Evolutionary conservation across 2,888 invertebrate species (phyloP), one percentile per base, ranked within the genome.

Genomic region (Dichetophora obliterata): DNA sequence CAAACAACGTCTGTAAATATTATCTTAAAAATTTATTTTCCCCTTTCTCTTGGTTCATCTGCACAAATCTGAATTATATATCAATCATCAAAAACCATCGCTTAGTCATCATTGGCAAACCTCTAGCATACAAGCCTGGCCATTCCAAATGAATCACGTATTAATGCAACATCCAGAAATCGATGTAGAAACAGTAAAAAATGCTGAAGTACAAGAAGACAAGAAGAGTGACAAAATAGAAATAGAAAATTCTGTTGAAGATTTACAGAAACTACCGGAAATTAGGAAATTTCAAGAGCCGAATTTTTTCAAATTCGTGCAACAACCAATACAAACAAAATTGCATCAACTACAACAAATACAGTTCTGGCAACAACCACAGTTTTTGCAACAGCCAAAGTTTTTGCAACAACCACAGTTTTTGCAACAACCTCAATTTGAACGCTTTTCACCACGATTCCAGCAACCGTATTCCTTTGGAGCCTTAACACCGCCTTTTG

Each of bases 71-170:
- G 24, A 22, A 27, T 8, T 22, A 22, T 9, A 11, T 76, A 77
- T 50, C 75, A 75, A 59, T 75, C 75, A 65, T 50, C 75, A 65
- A 50, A 69, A 66, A 22, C 50, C 48, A 27, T 24, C 57, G 2
- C 9, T n/a, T 71, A 48, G 24, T 3, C 34, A 8, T 71, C 34
- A 84, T 81, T 87, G 89, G 88, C 85, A 84, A 80, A 85, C 85
- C 71, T 78, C 86, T 76, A 86, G 83, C 78, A 70, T 88, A 50
- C 84, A 85, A 77, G 77, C 82, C 66, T 89, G 89, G 89, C 87
- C 88, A 16, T 16, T 59, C 22, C 24, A 24, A 22, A 59, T 24
- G 14, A 22, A 59, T 19, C 57, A 59, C 2, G 14, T 14, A 19
- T 66, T 43, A 37, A 19, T 6, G n/a, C 66, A 43, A 5, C 66